These are phyloP conservation scores for Pogonognathellus flavescens DNA, from an alignment of 1,140 invertebrate genomes.

Conservation along the genomic window DNA sequence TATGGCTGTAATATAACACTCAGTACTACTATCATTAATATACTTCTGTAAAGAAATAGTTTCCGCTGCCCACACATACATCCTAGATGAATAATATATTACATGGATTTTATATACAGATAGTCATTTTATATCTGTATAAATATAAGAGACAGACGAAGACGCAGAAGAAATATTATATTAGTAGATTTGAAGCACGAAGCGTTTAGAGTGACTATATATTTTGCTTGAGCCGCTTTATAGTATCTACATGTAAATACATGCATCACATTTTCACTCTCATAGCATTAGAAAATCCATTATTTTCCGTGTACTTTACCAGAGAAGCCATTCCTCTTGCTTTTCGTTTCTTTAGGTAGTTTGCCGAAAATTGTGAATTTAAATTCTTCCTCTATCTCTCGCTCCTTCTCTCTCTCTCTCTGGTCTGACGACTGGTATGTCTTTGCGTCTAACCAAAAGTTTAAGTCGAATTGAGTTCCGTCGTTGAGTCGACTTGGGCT, in stretches of 20 bases:
- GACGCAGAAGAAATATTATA: too few relatives aligned
- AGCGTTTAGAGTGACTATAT: background rate
- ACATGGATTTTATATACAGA: too few relatives aligned
- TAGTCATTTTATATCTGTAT: too few relatives aligned
- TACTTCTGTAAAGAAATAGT: too few relatives aligned
- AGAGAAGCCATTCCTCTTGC: background rate
- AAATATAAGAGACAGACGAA: too few relatives aligned
- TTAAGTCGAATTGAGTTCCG: background rate
- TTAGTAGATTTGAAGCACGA: too few relatives aligned
- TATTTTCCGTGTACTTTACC: slow-evolving; percentile 18
- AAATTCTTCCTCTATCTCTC: slow-evolving; percentile 5
- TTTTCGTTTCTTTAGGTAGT: background rate
- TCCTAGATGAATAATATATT: too few relatives aligned
- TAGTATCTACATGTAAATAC: too few relatives aligned
- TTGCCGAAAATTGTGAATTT: background rate
- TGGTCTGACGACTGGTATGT: background rate
- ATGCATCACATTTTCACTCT: slow-evolving; percentile 39
- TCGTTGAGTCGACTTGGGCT: background rate
- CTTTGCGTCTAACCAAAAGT: slow-evolving; percentile 18
- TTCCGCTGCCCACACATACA: too few relatives aligned
- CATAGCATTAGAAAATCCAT: slow-evolving; percentile 37
- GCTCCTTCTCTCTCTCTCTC: slow-evolving; percentile 2
- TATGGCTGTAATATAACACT: too few relatives aligned
- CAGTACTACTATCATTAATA: too few relatives aligned
- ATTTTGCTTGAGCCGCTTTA: background rate